These are phyloP conservation scores for Ibycter americanus DNA, from an alignment of 2,797 vertebrate species.

Conservation along the genomic window DNA sequence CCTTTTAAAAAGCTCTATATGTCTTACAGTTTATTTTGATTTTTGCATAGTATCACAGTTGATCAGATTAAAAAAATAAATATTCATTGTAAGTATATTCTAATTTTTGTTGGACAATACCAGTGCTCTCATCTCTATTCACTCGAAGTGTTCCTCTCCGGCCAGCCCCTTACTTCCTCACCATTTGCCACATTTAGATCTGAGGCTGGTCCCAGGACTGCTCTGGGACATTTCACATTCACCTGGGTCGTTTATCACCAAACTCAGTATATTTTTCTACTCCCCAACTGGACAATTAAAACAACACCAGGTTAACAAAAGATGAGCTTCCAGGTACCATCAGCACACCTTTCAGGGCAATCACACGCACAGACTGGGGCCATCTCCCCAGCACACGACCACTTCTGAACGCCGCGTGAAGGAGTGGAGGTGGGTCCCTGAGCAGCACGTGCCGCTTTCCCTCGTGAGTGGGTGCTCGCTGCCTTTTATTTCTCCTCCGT, in stretches of 20 bases:
- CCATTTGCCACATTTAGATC: background rate
- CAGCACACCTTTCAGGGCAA: background rate
- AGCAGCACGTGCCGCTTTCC: accelerated
- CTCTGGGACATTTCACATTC: background rate
- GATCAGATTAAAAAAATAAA: background rate
- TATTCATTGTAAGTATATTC: background rate
- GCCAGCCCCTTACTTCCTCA: background rate
- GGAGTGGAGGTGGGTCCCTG: background rate
- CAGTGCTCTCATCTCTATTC: background rate
- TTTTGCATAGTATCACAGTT: background rate
- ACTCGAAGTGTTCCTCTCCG: background rate
- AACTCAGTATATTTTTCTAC: background rate
- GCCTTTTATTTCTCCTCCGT: background rate
- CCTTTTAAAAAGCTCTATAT: background rate
- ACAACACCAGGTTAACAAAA: background rate
- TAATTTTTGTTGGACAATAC: background rate
- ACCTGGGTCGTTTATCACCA: background rate
- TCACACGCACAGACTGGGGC: accelerated
- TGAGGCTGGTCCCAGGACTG: background rate
- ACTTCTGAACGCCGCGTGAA: accelerated
- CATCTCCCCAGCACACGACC: too few relatives aligned
- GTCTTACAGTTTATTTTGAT: background rate
- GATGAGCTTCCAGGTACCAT: background rate
- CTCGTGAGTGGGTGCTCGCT: accelerated
- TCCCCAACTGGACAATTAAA: background rate